Conservation (phyloP, 2,888 invertebrate genomes). For the Xestia rhomboidea region DNA sequence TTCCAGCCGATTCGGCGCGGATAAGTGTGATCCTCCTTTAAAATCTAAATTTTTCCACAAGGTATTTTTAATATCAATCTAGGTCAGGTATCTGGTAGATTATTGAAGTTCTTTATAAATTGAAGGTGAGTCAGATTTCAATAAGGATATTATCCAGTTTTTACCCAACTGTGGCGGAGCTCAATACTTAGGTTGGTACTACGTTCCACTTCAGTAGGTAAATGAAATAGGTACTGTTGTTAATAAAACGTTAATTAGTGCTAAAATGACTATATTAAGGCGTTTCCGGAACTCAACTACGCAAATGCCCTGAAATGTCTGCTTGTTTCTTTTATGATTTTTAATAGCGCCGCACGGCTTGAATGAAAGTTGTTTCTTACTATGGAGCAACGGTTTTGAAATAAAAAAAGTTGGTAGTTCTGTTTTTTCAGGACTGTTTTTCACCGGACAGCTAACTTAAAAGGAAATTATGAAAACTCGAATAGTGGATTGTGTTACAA, state of each 20-base stretch:
- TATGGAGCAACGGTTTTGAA: no score
- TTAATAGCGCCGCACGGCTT: background rate
- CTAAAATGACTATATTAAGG: background rate
- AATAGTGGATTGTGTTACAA: background rate
- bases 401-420: background rate
- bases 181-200: background rate
- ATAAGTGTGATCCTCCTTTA: background rate
- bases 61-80: constrained; percentile 39
- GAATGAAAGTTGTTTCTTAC: no score
- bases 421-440: background rate
- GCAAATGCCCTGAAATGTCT: background rate
- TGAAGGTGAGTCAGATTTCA: background rate
- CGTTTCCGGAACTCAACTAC: background rate
- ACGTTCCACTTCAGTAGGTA: background rate
- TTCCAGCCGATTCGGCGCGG: background rate
- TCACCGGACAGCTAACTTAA: background rate
- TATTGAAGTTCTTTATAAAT: constrained; percentile 11
- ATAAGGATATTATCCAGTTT: background rate
- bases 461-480: background rate
- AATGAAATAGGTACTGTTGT: background rate
- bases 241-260: constrained; percentile 19
- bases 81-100: constrained; percentile 21
- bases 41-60: constrained; percentile 30
- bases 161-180: no score
- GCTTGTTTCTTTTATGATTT: background rate